These are phyloP conservation scores for Drosophila asahinai DNA, from an alignment of 1,140 invertebrate genomes.

Conservation along the genomic window DNA sequence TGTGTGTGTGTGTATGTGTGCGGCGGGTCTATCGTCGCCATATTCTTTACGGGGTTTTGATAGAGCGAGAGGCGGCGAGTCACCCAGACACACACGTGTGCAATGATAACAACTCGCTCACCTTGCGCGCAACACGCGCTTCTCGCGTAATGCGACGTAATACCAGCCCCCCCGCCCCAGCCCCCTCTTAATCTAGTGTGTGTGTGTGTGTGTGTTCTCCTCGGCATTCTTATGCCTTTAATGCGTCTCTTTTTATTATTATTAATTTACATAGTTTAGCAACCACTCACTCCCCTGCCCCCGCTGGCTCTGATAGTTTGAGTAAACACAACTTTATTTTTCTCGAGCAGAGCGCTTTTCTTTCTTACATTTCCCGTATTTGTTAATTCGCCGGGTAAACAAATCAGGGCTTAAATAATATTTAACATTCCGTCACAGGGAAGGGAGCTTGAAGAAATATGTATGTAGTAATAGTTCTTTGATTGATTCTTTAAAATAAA, in stretches of 20 bases:
- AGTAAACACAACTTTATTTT: slow-evolving; percentile 57
- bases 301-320: slow-evolving; percentile 43
- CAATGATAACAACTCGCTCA: slow-evolving; percentile 81
- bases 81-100: slow-evolving; percentile 46
- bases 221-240: slow-evolving; percentile 62
- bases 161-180: slow-evolving; percentile 28
- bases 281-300: neutral
- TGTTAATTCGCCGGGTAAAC: slow-evolving; percentile 59
- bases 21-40: slow-evolving; percentile 66
- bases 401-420: slow-evolving; percentile 58
- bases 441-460: neutral
- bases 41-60: slow-evolving; percentile 71
- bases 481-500: neutral
- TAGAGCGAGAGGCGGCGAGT: slow-evolving; percentile 25
- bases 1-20: slow-evolving; percentile 1
- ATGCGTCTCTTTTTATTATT: slow-evolving; percentile 59
- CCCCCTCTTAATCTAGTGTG: slow-evolving; percentile 19
- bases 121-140: slow-evolving; percentile 75
- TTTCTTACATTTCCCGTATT: slow-evolving; percentile 30
- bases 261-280: slow-evolving; percentile 70
- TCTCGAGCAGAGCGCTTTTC: slow-evolving; percentile 9
- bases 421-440: slow-evolving; percentile 33
- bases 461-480: neutral
- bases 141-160: slow-evolving; percentile 78
- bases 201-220: slow-evolving; percentile 9